Evolutionary conservation across 1,140 invertebrate genomes (phyloP).

Genomic region (Aphelinus certus): DNA sequence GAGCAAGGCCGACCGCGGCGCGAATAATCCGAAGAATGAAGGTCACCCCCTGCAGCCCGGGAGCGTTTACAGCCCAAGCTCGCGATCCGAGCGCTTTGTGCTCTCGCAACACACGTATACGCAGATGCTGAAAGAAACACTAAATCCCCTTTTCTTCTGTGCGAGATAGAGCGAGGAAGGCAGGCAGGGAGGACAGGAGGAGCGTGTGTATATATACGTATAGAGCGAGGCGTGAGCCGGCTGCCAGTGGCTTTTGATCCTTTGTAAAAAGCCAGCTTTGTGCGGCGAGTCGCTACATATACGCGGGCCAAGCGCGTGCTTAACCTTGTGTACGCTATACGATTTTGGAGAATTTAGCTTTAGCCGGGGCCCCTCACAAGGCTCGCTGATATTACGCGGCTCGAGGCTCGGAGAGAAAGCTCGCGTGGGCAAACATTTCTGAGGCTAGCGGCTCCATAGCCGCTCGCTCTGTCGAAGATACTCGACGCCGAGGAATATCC

Average conservation of each 20-base stretch:
- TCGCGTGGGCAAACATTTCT: too few relatives aligned
- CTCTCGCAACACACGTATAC: neutral
- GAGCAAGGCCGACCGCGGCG: neutral
- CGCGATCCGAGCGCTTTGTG: constrained; percentile 2
- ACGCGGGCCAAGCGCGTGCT: too few relatives aligned
- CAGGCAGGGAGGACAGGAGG: neutral
- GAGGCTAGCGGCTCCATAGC: too few relatives aligned
- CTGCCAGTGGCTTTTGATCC: constrained; percentile 22
- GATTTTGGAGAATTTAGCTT: too few relatives aligned
- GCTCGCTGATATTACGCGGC: too few relatives aligned
- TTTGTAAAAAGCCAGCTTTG: constrained; percentile 12
- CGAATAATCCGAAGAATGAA: constrained; percentile 1
- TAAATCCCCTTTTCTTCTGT: constrained; percentile 11
- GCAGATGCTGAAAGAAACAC: constrained; percentile 25
- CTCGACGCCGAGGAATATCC: too few relatives aligned
- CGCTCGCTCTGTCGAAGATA: too few relatives aligned
- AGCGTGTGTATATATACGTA: neutral
- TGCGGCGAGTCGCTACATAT: too few relatives aligned
- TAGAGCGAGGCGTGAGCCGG: neutral
- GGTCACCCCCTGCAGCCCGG: neutral
- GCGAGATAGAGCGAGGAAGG: neutral
- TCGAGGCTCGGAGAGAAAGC: too few relatives aligned
- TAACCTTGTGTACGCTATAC: too few relatives aligned
- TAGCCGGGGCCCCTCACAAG: too few relatives aligned
- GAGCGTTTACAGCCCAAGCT: constrained; percentile 4